Evolutionary conservation across 2,797 vertebrate species (phyloP), one percentile per base, ranked within the genome.

Genomic region (Carcharodon carcharias): DNA sequence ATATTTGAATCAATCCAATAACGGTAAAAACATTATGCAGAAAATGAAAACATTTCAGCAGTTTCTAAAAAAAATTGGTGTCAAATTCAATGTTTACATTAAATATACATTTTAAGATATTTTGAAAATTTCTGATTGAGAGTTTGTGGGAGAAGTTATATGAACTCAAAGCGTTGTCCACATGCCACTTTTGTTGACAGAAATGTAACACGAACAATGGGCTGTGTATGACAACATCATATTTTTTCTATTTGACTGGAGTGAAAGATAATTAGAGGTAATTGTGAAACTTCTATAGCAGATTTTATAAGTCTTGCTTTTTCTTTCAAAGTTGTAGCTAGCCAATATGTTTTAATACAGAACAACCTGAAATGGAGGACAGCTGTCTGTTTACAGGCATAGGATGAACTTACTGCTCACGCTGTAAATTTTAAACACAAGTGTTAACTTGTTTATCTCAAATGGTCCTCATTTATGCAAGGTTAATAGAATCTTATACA

Each of bases 361-460:
- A 69, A 69, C 23, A 95, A 31, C 40, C 50, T 69, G 40, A 95
- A 35, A 71, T 95, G 65, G 21, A 14, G 18, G 4, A 50, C 6
- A 63, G 31, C 6, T 93, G 31, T 40, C 18, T 45, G 21, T 69
- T 95, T 91, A 23, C 28, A 63, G 12, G n/a, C 31, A 63, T 92
- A 3, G 40, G 23, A 56, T 88, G 14, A 31, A 56, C 28, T n/a
- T 56, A 63, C n/a, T n/a, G 61, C 89, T 92, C 8, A 18, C 14
- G 16, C 26, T 35, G 23, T 4, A 8, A 88, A 56, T 56, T 88
- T 61, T 91, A 58, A 58, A 35, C 56, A 61, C 82, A 85, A 23
- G 6, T 85, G 82, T 50, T 85, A 45, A 85, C 82, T 85, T 85
- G n/a, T 93, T 93, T 67, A 93, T 67, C 31, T 93, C 67, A 45